Evolutionary conservation across 2,888 invertebrate genomes (phyloP), one percentile per base, ranked within the genome.

Genomic region (Microchrysa polita): DNA sequence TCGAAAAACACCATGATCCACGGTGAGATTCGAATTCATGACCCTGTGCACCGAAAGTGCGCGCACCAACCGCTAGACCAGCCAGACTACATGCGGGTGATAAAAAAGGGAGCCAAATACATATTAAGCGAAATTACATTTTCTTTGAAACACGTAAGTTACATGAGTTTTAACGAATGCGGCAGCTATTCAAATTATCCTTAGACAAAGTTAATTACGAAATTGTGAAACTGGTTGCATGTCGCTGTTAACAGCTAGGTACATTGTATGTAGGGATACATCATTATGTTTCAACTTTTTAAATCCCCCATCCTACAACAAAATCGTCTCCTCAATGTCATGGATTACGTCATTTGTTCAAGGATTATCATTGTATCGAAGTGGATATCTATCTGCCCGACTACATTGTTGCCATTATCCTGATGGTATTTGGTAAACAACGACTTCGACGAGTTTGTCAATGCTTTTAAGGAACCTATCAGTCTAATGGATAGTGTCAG

Each of bases 351-450:
- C 20, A 20, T 20, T 18, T 55, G 18, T 20, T 10, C 18, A 10
- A 55, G 4, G 60, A 60, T 60, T 60, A 60, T 60, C 12, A 60
- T n/a, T 60, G 60, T 60, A 60, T 60, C 34, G 7, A 7, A 34
- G 2, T 5, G 27, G 27, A 34, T 34, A 34, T 34, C 27, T 34
- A 34, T n/a, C n/a, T n/a, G n/a, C n/a, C 27, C n/a, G 34, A 27
- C 22, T 60, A 34, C 14, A 14, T 10, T 65, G 65, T 65, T 44
- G 65, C 44, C 44, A 23, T 65, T 65, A 48, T 65, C 65, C 22
- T 22, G 48, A 65, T 65, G 48, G 65, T 20, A 65, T 65, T 65
- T 65, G 22, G 65, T 48, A 65, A 44, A 65, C 52, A 20, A 12
- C 12, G n/a, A 16, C 23, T 61, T 61, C 42, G 61, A 61, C 42